Evolutionary conservation across 2,888 invertebrate genomes (phyloP), one percentile per base, ranked within the genome.

Genomic region (Scrobipalpa costella): DNA sequence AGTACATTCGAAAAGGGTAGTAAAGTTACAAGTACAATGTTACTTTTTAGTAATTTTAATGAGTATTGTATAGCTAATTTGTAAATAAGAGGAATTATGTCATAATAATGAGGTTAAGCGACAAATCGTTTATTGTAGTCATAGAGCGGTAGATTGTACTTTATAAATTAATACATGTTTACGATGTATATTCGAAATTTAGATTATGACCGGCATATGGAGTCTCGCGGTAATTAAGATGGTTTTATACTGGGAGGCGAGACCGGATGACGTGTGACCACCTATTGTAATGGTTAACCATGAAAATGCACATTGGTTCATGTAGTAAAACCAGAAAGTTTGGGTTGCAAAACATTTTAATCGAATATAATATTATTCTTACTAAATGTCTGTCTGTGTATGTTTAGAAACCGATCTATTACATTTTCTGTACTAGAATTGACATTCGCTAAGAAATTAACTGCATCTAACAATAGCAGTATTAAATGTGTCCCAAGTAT

Each of bases 11-110:
- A 81, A 80, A 61, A 84, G 83, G 84, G 82, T 88, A 88, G 89
- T 79, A 81, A 85, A 83, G 82, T 86, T 86, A 82, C 79, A 80
- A 91, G 91, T 90, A 90, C 91, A 90, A 90, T 88, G 87, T 89
- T 89, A 88, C 88, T 87, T 89, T 88, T 83, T 86, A 82, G 78
- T 85, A 83, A 85, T 85, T 88, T 84, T 85, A 83, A 86, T 72
- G 73, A 80, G 81, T 88, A 86, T 85, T 90, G 89, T 90, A 90
- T 88, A 90, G 86, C 78, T 72, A 86, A 88, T 84, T 83, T 91
- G 91, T 91, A 91, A 85, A 91, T 91, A 91, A 91, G 91, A 91
- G 85, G 74, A 88, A 90, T 47, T 90, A 84, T 90, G 89, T 88
- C 91, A 90, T 90, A 90, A 90, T 91, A 90, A 88, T 85, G 83